Evolutionary conservation across 2,888 invertebrate genomes (phyloP), one percentile per base, ranked within the genome.

Genomic region (Lepidocyrtinus sp.): DNA sequence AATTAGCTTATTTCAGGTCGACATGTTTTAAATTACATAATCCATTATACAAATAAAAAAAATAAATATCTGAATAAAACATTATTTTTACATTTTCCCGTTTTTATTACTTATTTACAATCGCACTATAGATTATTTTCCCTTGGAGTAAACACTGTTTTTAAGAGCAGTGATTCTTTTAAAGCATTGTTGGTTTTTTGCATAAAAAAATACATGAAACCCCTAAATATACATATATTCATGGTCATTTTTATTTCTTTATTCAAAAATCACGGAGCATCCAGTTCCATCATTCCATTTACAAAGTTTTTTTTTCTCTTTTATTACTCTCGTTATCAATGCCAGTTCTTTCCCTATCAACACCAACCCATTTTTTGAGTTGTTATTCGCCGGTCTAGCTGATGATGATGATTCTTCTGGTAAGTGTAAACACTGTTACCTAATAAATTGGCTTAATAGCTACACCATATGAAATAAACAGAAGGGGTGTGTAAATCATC

Each of bases 381-480:
- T 36, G 36, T 36, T 36, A 36, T 36, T 36, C 36, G 5, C 36
- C 5, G 5, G 36, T 36, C 5, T 5, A 12, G 36, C 5, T 36
- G 36, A 36, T 27, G 22, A 9, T 55, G 36, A 21, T 76, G 75
- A 27, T 76, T 63, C 26, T 76, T 36, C 55, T 65, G 22, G 46
- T 72, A n/a, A 72, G 67, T 78, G 77, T 78, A 78, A 78, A 78
- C 61, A 78, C n/a, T 26, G 72, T 79, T 69, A 73, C 69, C 68
- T 73, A 79, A 79, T 69, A 79, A 73, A 78, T 73, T 79, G 78
- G 73, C 69, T 73, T 73, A 79, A 79, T 79, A 69, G 73, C 68
- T 79, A 69, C 73, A 73, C 73, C 78, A 79, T 79, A 79, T 79
- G 78, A 79, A 79, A 73, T 79, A 79, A 79, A 79, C 78, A 79